These are phyloP conservation scores for Theretra japonica DNA, from an alignment of 2,888 invertebrate genomes.

Conservation along the genomic window DNA sequence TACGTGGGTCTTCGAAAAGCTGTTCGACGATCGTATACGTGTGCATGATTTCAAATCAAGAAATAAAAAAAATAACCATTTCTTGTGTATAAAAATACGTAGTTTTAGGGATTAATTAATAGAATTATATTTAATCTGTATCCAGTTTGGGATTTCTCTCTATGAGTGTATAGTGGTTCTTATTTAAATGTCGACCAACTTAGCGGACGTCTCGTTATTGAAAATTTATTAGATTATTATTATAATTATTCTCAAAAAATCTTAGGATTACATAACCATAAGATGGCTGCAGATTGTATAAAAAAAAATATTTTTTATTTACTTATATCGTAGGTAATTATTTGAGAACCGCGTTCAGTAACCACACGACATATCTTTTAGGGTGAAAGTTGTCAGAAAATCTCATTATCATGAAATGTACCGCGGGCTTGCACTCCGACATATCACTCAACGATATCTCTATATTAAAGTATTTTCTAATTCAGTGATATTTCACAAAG, in stretches of 20 bases:
- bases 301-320: slow-evolving; percentile 77
- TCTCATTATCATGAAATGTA: slow-evolving; percentile 51
- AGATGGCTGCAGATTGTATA: slow-evolving; percentile 83
- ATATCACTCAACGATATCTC: slow-evolving; percentile 77
- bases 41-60: slow-evolving; percentile 82
- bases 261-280: slow-evolving; percentile 80
- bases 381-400: slow-evolving; percentile 64
- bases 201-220: slow-evolving; percentile 83
- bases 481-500: slow-evolving; percentile 82
- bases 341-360: slow-evolving; percentile 68
- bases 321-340: slow-evolving; percentile 78
- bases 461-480: slow-evolving; percentile 68
- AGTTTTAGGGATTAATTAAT: slow-evolving; percentile 81
- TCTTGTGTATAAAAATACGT: slow-evolving; percentile 81
- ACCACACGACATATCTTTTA: slow-evolving; percentile 76
- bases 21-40: slow-evolving; percentile 83
- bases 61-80: slow-evolving; percentile 71
- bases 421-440: slow-evolving; percentile 59
- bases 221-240: slow-evolving; percentile 84
- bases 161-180: slow-evolving; percentile 84
- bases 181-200: slow-evolving; percentile 84
- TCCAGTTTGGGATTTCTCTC: slow-evolving; percentile 84
- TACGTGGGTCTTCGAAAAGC: slow-evolving; percentile 78
- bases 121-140: slow-evolving; percentile 84
- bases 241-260: slow-evolving; percentile 73